Evolutionary conservation across 2,113 vertebrate genomes (phyloP).

Genomic region (Rhinopomastus cyanomelas): DNA sequence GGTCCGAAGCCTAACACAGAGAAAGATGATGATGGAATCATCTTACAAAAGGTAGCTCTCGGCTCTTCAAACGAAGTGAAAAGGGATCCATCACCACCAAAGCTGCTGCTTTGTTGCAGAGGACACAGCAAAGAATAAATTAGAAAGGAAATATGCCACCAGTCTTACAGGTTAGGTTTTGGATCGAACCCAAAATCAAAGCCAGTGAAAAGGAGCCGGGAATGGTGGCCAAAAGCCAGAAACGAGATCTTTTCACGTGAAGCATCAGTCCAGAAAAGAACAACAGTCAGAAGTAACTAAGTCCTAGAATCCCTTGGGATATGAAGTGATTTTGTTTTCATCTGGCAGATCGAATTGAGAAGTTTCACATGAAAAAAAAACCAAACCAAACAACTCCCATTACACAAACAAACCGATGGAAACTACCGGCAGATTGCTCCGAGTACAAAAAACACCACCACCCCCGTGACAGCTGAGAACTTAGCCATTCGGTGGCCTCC

Average conservation of each 20-base stretch:
- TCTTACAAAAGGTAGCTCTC: conserved; percentile 66
- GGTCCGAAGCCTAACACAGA: conserved; percentile 69
- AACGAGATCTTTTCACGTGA: conserved; percentile 62
- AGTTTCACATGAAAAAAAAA: conserved; percentile 36
- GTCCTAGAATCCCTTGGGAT: conserved; percentile 30
- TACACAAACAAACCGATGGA: conserved; percentile 48
- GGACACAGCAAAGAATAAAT: conserved; percentile 66
- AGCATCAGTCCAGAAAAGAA: conserved; percentile 42
- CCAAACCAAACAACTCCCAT: too few relatives aligned
- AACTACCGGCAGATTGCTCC: conserved; percentile 30
- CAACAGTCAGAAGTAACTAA: conserved; percentile 39
- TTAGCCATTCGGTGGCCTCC: conserved; percentile 51
- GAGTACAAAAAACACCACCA: conserved; percentile 44
- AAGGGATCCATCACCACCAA: conserved; percentile 66
- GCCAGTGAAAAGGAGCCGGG: conserved; percentile 67
- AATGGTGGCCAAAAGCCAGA: conserved; percentile 45
- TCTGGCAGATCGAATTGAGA: conserved; percentile 33
- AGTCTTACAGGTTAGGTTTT: conserved; percentile 65
- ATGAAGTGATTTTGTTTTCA: conserved; percentile 45
- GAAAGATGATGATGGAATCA: conserved; percentile 47
- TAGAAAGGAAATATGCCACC: conserved; percentile 64
- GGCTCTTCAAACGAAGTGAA: conserved; percentile 65
- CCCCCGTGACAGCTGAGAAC: conserved; percentile 49
- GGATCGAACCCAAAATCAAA: conserved; percentile 65
- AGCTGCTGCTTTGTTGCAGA: conserved; percentile 62